Percentiles rank a stretch among this genome's conserved stretches.
Evolutionary conservation across 2,888 invertebrate species (phyloP).

Genomic region (Phalera bucephala): DNA sequence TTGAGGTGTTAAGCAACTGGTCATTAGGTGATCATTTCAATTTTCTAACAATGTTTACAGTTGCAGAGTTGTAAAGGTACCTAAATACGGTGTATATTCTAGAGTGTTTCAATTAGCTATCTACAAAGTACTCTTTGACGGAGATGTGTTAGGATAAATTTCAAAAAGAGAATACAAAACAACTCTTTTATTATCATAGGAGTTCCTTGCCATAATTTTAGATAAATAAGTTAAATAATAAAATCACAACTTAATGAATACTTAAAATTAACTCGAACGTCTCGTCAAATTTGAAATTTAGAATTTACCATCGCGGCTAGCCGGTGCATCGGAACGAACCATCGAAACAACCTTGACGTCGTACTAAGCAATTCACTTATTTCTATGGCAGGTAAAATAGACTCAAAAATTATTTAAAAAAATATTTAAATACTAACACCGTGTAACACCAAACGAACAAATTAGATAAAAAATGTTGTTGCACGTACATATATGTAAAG

Average conservation of each 20-base stretch:
- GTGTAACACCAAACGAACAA: slow-evolving; percentile 56
- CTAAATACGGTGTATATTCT: no score
- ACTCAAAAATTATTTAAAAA: slow-evolving; percentile 70
- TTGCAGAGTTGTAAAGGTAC: no score
- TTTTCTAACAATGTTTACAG: no score
- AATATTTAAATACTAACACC: slow-evolving; percentile 62
- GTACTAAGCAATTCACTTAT: slow-evolving; percentile 69
- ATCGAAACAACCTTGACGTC: slow-evolving; percentile 44
- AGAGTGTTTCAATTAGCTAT: background rate
- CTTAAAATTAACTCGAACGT: slow-evolving; percentile 78
- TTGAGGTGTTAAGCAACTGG: no score
- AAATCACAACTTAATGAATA: slow-evolving; percentile 81
- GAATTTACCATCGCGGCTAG: slow-evolving; percentile 46
- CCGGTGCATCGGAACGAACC: slow-evolving; percentile 17
- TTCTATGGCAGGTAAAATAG: slow-evolving; percentile 79
- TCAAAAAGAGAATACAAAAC: slow-evolving; percentile 50
- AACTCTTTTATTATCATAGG: slow-evolving; percentile 77
- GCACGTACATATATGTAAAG: slow-evolving; percentile 29
- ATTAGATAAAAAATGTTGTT: slow-evolving; percentile 50
- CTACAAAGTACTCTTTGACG: background rate
- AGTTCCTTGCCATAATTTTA: slow-evolving; percentile 82
- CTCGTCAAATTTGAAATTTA: slow-evolving; percentile 61
- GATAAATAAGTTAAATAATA: slow-evolving; percentile 81
- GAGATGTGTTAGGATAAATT: slow-evolving; percentile 11
- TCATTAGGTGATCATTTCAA: no score